Conservation (phyloP, 2,797 vertebrate genomes). For the Luscinia megarhynchos region DNA sequence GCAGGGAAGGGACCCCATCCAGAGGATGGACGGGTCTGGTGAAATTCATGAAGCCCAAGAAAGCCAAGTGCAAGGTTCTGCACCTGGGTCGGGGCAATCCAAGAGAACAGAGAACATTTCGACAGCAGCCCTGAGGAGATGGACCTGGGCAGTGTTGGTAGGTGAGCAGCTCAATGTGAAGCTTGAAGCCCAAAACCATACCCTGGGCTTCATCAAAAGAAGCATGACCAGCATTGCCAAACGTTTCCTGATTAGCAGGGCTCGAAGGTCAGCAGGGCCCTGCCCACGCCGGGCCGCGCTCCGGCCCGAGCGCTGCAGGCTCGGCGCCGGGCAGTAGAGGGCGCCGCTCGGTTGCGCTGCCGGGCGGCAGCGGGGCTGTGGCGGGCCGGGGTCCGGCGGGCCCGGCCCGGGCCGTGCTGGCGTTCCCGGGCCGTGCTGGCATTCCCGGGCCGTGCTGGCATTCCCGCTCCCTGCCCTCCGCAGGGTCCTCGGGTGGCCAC, state of each 20-base stretch:
- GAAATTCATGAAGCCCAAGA: not conserved
- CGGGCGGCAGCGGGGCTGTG: not conserved
- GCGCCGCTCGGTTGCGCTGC: slow-evolving; percentile 45
- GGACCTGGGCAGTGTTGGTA: too few species aligned
- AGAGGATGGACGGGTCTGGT: too few species aligned
- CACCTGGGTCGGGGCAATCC: fast-evolving
- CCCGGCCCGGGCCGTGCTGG: too few species aligned
- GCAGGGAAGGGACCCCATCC: too few species aligned
- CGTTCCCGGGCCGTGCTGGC: too few species aligned
- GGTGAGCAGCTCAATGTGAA: not conserved
- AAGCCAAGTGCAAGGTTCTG: not conserved
- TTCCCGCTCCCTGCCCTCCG: not conserved
- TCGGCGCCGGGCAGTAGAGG: slow-evolving; percentile 47
- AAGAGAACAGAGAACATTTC: not conserved
- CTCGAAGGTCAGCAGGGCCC: not conserved
- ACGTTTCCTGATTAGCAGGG: not conserved
- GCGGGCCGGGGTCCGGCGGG: too few species aligned
- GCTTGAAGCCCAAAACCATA: not conserved
- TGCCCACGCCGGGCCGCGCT: too few species aligned
- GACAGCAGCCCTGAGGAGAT: not conserved
- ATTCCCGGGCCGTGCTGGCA: too few species aligned
- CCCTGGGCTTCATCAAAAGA: not conserved
- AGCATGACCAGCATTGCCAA: not conserved
- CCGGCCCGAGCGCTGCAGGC: not conserved
- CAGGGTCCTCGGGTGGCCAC: not conserved